Conservation (phyloP, 2,888 invertebrate genomes). For the Heteropelma amictum region DNA sequence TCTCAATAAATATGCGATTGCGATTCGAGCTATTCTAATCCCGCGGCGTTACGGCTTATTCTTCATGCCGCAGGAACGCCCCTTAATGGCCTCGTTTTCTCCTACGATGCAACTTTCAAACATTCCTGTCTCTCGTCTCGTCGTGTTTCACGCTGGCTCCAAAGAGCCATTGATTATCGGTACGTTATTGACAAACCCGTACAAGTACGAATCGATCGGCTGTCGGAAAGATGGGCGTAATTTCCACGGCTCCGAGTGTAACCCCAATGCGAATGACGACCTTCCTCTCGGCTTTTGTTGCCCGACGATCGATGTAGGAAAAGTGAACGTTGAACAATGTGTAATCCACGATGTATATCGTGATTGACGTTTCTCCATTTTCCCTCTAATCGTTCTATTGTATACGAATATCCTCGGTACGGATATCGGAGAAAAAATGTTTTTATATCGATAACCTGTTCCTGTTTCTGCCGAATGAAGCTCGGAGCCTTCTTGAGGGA, state of each 20-base stretch:
- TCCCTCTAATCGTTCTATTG: conserved; percentile 69
- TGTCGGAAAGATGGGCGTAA: neutral
- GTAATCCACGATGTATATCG: neutral
- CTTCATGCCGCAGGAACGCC: conserved; percentile 36
- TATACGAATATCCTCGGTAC: conserved; percentile 54
- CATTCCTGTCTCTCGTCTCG: neutral
- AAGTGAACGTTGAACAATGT: neutral
- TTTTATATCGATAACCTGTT: too few species aligned
- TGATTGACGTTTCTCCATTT: conserved; percentile 31
- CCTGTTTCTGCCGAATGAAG: too few species aligned
- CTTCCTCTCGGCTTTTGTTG: neutral
- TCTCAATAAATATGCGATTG: too few species aligned
- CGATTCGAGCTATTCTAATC: too few species aligned
- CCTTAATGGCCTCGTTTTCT: conserved; percentile 21
- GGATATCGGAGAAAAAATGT: too few species aligned
- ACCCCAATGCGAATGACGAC: neutral
- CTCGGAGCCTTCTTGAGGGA: too few species aligned
- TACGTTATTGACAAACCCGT: neutral
- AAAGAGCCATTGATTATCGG: neutral
- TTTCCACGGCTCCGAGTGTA: neutral
- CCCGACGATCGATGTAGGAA: too few species aligned
- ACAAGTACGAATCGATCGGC: neutral
- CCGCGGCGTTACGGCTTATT: too few species aligned
- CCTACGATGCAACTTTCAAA: conserved; percentile 9
- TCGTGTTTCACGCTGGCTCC: neutral